phyloP scores from a whole-genome alignment of 2,797 vertebrate species.

The Hippoglossus hippoglossus region DNA sequence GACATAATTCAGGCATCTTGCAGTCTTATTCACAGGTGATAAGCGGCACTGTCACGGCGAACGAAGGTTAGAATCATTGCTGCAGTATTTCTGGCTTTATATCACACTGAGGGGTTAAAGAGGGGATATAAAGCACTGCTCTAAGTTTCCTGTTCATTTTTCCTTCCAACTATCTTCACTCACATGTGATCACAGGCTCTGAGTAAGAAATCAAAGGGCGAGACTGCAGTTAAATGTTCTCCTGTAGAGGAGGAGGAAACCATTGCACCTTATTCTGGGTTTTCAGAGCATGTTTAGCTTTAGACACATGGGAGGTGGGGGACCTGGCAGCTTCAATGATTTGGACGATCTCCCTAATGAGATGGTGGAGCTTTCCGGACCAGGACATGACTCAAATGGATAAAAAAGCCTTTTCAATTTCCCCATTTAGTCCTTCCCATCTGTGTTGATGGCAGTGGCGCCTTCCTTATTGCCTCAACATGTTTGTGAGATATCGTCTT shows the following conservation, averaged over 20 bases:
- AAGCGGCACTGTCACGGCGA: not conserved
- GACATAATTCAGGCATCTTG: constrained; percentile 6
- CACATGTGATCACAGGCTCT: constrained; percentile 6
- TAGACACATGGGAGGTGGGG: not conserved
- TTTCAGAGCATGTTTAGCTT: constrained; percentile 1
- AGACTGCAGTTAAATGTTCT: too few relatives aligned
- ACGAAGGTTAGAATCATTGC: not conserved
- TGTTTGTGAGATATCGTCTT: constrained; percentile 33
- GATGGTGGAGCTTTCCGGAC: not conserved
- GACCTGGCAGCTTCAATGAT: not conserved
- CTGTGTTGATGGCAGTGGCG: constrained; percentile 28
- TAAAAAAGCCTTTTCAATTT: constrained; percentile 5
- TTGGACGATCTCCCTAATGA: constrained; percentile 1
- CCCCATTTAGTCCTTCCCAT: constrained; percentile 23
- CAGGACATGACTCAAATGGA: constrained; percentile 23
- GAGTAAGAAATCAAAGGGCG: constrained; percentile 3
- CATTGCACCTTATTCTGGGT: not conserved
- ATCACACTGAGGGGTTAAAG: not conserved
- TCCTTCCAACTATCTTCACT: constrained; percentile 12
- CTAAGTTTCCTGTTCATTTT: constrained; percentile 26
- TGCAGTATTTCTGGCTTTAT: constrained; percentile 14
- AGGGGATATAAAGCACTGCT: constrained; percentile 2
- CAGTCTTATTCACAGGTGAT: not conserved
- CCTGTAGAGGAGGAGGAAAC: not conserved
- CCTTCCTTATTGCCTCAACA: constrained; percentile 24